phyloP scores from a whole-genome alignment of 92 coral and sea anemone genomes.

The Palythoa heliodiscus region DNA sequence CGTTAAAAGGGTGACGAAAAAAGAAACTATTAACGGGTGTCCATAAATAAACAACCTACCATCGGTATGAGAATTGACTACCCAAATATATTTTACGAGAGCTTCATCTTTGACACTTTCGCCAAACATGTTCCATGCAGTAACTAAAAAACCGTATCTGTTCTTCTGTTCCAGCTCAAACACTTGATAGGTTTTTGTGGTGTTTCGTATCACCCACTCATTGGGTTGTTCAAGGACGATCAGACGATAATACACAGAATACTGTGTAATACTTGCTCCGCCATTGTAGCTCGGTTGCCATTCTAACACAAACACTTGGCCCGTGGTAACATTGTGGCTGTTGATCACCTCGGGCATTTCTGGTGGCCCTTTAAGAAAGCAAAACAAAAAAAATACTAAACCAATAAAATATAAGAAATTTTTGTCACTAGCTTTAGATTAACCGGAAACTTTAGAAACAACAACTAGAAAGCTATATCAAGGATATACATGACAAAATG shows the following conservation, averaged over 20 bases:
- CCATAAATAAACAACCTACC: no score
- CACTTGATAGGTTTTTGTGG: not conserved
- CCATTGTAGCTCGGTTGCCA: not conserved
- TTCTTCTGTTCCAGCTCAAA: not conserved
- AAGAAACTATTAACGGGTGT: no score
- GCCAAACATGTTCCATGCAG: constrained; percentile 42
- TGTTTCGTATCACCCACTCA: not conserved
- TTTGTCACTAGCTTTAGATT: no score
- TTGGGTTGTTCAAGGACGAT: not conserved
- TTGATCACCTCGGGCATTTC: constrained; percentile 2
- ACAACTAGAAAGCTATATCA: no score
- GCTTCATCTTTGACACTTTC: constrained; percentile 30
- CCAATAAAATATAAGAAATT: not conserved
- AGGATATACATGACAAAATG: no score
- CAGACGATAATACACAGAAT: not conserved
- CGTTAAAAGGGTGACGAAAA: no score
- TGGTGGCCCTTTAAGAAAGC: not conserved
- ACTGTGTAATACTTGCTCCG: not conserved
- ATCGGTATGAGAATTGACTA: no score
- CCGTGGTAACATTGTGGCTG: not conserved
- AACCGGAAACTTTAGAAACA: no score
- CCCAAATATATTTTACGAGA: not conserved
- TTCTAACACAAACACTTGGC: not conserved
- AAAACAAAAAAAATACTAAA: not conserved
- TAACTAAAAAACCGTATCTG: constrained; percentile 13